phyloP scores from a whole-genome alignment of 2,797 vertebrate species.

The Smutsia temminckii region DNA sequence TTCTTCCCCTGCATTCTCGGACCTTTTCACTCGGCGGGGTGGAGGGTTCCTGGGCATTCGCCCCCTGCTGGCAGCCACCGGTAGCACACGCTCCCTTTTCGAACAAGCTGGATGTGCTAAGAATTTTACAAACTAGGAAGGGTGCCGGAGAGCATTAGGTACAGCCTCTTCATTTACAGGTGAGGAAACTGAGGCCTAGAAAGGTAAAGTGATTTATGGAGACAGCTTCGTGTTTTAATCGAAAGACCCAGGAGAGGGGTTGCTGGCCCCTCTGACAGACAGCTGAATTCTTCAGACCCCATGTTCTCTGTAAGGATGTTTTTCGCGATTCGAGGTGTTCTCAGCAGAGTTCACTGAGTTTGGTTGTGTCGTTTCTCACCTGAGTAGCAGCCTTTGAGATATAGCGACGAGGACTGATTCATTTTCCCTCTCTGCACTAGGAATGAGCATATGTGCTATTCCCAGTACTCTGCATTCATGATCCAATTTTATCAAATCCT shows the following conservation, averaged over 20 bases:
- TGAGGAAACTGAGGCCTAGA: neutral
- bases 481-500: neutral
- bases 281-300: neutral
- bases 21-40: neutral
- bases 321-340: neutral
- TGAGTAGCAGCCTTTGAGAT: neutral
- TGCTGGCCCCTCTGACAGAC: neutral
- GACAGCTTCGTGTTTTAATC: neutral
- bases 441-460: neutral
- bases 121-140: neutral
- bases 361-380: neutral
- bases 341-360: neutral
- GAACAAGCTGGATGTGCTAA: neutral
- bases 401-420: fast-evolving
- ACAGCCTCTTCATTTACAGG: neutral
- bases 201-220: neutral
- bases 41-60: neutral
- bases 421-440: too few relatives aligned
- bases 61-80: constrained; percentile 69
- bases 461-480: neutral
- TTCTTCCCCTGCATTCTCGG: constrained; percentile 48
- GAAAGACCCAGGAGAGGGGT: neutral
- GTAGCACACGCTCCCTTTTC: constrained; percentile 1
- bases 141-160: neutral
- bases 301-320: neutral